phyloP scores from a whole-genome alignment of 1,140 invertebrate genomes.

The Drosophila cardini region DNA sequence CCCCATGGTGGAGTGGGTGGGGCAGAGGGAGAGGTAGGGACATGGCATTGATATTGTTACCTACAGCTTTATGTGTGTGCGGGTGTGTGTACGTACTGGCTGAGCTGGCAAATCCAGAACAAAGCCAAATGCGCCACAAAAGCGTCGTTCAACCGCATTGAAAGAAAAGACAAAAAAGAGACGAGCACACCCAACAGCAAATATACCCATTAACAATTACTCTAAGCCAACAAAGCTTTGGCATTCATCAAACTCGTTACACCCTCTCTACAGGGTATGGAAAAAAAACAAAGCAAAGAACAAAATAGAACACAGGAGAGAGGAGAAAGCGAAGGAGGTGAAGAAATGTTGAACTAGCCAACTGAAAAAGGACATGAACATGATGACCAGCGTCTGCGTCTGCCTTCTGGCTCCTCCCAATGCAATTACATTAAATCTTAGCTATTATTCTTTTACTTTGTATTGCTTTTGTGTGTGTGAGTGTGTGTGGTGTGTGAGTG shows the following conservation, averaged over 20 bases:
- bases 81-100: constrained; percentile 26
- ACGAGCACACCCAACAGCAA: too few species aligned
- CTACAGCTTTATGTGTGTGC: constrained; percentile 31
- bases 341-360: constrained; percentile 65
- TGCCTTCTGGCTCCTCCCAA: constrained; percentile 26
- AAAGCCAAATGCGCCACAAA: constrained; percentile 77
- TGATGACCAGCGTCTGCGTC: constrained; percentile 33
- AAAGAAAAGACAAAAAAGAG: constrained; percentile 51
- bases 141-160: constrained; percentile 48
- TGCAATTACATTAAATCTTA: constrained; percentile 81
- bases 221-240: too few species aligned
- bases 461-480: constrained; percentile 29
- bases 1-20: neutral
- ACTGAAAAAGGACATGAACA: constrained; percentile 70
- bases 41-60: constrained; percentile 56
- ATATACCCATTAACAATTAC: too few species aligned
- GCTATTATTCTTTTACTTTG: constrained; percentile 82
- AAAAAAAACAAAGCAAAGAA: constrained; percentile 18
- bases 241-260: too few species aligned
- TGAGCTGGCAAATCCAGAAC: constrained; percentile 67
- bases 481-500: neutral
- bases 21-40: neutral
- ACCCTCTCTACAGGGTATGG: too few species aligned
- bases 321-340: neutral
- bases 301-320: constrained; percentile 7